Base-by-base conservation (phyloP, 2,888 invertebrate species). In the Baronia brevicornis region DNA sequence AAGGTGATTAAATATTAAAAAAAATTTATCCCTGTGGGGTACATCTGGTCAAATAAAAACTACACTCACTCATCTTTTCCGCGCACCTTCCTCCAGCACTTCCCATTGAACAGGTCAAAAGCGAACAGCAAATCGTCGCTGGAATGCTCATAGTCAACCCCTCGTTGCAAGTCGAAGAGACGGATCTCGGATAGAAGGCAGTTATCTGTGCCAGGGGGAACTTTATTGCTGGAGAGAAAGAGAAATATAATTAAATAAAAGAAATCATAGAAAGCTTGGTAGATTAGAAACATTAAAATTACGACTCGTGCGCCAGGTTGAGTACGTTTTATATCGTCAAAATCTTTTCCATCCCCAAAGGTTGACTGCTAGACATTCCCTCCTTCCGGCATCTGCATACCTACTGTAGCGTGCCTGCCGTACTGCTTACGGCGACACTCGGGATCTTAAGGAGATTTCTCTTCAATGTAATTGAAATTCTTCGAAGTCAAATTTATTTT, bases 101-200 rank as follows among this genome's bases (percentile, higher is more conserved):
- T 86, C 7, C 91, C 90, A 57, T 93, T 92, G 46, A 90, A 89
- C 23, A 91, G 87, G 53, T 93, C 92, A 87, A 93, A 94, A 0
- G 93, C 90, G 48, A 92, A 93, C 12, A 92, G 68, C 86, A 91
- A 89, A 46, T 90, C 90, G 36, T 90, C 88, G 0, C 84, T 69
- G 18, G 93, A 91, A 33, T 88, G 87, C 0, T 86, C 80, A 48
- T 92, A 94, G 59, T 94, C 93, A 0, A 91, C 85, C 35, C 90
- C 90, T 4, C 88, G 86, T 48, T 92, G 87, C 0, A 93, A 73
- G 59, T 93, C 94, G 50, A 91, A 89, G 52, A 91, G 89, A 23
- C 91, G 88, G 7, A 93, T 88, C 55, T 94, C 93, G 1, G 93
- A 93, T 30, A 94, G 84, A 19, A 91, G 86, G 47, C 94, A 94